These are phyloP conservation scores for Euclidia mi DNA, from an alignment of 2,888 invertebrate genomes.

Conservation along the genomic window DNA sequence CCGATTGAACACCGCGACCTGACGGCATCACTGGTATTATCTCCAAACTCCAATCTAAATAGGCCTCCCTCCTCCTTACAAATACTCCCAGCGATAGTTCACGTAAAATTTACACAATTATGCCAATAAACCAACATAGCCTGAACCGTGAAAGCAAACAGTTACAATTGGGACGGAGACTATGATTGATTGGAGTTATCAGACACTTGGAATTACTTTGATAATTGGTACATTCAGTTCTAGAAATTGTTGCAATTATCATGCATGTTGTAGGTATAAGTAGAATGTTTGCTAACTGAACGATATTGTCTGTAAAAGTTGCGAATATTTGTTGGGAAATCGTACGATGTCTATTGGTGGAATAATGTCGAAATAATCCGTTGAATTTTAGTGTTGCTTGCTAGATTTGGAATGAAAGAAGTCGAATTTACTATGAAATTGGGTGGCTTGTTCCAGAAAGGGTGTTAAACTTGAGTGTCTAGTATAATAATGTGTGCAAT, in stretches of 20 bases:
- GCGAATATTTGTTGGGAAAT: background rate
- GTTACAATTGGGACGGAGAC: background rate
- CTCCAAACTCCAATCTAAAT: background rate
- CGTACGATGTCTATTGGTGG: background rate
- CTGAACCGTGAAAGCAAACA: constrained; percentile 8
- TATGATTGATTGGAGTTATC: background rate
- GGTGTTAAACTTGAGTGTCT: too few relatives aligned
- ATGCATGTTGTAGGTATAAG: constrained; percentile 15
- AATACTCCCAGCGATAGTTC: constrained; percentile 12
- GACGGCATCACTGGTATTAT: constrained; percentile 22
- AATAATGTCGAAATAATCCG: too few relatives aligned
- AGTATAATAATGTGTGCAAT: too few relatives aligned
- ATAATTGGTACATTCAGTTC: constrained; percentile 7
- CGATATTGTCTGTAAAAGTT: constrained; percentile 10
- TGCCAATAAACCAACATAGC: constrained; percentile 18
- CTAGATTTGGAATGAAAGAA: too few relatives aligned
- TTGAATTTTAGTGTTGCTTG: too few relatives aligned
- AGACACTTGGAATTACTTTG: constrained; percentile 18
- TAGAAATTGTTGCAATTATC: constrained; percentile 16
- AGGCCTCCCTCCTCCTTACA: constrained; percentile 1
- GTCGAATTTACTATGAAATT: too few relatives aligned
- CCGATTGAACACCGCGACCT: constrained; percentile 28
- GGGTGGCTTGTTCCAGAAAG: too few relatives aligned
- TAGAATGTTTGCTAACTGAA: constrained; percentile 6
- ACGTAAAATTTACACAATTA: constrained; percentile 14